Conservation (phyloP, 2,888 invertebrate genomes). For the Drosophila acutilabella region DNA sequence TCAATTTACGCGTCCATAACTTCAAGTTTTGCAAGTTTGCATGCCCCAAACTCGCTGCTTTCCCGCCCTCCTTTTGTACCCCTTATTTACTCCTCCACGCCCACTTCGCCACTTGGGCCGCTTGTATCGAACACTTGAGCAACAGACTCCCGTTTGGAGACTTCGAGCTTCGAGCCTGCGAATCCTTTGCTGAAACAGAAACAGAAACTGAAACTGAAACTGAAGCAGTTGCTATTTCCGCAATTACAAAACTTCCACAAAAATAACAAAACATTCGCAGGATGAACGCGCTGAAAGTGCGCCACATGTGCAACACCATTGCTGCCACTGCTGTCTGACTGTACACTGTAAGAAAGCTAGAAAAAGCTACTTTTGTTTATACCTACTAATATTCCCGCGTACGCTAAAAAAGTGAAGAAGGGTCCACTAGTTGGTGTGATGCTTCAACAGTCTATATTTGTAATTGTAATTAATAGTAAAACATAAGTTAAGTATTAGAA, state of each 20-base stretch:
- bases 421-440: too few species aligned
- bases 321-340: neutral
- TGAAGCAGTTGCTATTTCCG: slow-evolving; percentile 71
- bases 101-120: slow-evolving; percentile 20
- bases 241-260: slow-evolving; percentile 80
- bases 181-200: slow-evolving; percentile 24
- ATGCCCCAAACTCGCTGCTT: slow-evolving; percentile 16
- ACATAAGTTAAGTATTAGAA: too few species aligned
- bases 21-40: slow-evolving; percentile 76
- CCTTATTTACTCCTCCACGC: neutral
- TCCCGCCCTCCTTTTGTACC: neutral
- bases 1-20: slow-evolving; percentile 80
- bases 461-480: too few species aligned
- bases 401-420: too few species aligned
- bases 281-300: slow-evolving; percentile 52
- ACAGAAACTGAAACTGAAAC: slow-evolving; percentile 40
- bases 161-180: slow-evolving; percentile 31
- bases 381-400: too few species aligned
- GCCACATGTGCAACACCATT: slow-evolving; percentile 64
- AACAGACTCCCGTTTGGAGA: slow-evolving; percentile 36
- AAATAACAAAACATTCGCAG: slow-evolving; percentile 76
- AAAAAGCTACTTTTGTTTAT: too few species aligned
- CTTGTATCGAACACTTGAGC: slow-evolving; percentile 75
- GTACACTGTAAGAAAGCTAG: too few species aligned
- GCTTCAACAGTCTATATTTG: too few species aligned